Percentiles rank a stretch among this genome's conserved stretches.
Conservation (phyloP, 2,888 invertebrate genomes). For the Harmothoe impar region DNA sequence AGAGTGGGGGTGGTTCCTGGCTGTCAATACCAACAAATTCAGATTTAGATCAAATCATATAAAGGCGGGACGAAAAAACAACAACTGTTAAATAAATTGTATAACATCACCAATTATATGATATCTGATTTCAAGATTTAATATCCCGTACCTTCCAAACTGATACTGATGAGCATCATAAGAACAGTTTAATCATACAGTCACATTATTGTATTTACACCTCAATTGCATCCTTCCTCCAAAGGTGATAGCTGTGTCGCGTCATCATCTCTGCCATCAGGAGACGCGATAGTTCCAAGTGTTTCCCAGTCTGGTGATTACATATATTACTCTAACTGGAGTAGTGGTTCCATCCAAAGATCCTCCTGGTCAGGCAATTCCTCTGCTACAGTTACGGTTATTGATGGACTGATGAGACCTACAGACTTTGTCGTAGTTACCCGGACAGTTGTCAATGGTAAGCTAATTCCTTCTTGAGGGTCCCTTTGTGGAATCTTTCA, state of each 20-base stretch:
- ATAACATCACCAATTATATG: too few relatives aligned
- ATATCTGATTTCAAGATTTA: too few relatives aligned
- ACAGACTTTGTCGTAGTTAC: slow-evolving; percentile 45
- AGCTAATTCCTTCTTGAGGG: neutral
- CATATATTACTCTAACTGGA: slow-evolving; percentile 50
- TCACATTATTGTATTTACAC: too few relatives aligned
- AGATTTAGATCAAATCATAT: too few relatives aligned
- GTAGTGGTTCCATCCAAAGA: neutral
- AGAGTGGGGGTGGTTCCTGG: too few relatives aligned
- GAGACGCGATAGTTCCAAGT: neutral
- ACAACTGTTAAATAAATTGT: too few relatives aligned
- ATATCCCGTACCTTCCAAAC: too few relatives aligned
- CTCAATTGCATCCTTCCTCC: neutral
- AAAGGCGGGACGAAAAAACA: too few relatives aligned
- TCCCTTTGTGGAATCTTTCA: neutral
- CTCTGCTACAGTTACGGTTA: neutral
- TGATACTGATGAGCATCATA: too few relatives aligned
- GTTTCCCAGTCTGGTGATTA: neutral
- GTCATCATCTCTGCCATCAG: neutral
- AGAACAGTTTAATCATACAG: too few relatives aligned
- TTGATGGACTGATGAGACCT: slow-evolving; percentile 57
- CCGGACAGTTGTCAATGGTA: neutral
- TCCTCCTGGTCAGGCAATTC: neutral
- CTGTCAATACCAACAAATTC: too few relatives aligned
- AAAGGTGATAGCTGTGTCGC: neutral